Percentiles rank a stretch among this genome's conserved stretches.
These are phyloP conservation scores for Dynastes maya DNA, from an alignment of 2,888 invertebrate genomes.

Conservation along the genomic window DNA sequence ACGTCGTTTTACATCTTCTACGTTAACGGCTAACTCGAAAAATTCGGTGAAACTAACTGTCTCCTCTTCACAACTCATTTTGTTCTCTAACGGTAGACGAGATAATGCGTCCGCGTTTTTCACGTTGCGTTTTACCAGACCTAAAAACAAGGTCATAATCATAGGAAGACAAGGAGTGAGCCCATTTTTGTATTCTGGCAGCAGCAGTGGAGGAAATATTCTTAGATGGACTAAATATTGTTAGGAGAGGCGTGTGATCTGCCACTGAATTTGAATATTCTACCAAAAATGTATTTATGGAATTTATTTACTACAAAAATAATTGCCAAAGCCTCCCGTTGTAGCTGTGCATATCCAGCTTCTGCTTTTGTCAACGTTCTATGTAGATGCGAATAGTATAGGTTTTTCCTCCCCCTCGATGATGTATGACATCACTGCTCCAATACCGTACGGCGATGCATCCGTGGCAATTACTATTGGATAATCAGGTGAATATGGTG, in stretches of 20 bases:
- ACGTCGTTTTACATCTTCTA: neutral
- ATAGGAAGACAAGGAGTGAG: conserved; percentile 7
- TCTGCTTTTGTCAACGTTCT: conserved; percentile 54
- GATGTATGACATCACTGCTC: conserved; percentile 54
- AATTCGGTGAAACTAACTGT: neutral
- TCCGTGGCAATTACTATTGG: conserved; percentile 28
- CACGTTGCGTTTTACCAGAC: conserved; percentile 2
- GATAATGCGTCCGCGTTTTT: conserved; percentile 38
- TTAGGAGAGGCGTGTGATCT: conserved; percentile 47
- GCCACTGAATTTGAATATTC: conserved; percentile 50
- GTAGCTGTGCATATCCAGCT: conserved; percentile 56
- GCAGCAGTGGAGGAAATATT: conserved; percentile 50
- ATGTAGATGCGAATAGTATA: conserved; percentile 55
- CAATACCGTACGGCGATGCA: conserved; percentile 41
- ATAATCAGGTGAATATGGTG: conserved; percentile 19
- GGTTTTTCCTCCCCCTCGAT: conserved; percentile 55
- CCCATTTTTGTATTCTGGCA: conserved; percentile 34
- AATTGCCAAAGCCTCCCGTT: conserved; percentile 57
- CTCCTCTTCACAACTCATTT: neutral
- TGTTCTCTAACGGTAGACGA: conserved; percentile 27
- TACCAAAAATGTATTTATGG: conserved; percentile 66
- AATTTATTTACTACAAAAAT: conserved; percentile 66
- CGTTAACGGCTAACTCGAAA: neutral
- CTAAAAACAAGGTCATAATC: conserved; percentile 24
- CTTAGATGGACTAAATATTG: conserved; percentile 56